A percentile compares a stretch with the other conserved stretches of the same genome.
Evolutionary conservation across 2,797 vertebrate genomes (phyloP).

Genomic region (Apogon hyalosoma): DNA sequence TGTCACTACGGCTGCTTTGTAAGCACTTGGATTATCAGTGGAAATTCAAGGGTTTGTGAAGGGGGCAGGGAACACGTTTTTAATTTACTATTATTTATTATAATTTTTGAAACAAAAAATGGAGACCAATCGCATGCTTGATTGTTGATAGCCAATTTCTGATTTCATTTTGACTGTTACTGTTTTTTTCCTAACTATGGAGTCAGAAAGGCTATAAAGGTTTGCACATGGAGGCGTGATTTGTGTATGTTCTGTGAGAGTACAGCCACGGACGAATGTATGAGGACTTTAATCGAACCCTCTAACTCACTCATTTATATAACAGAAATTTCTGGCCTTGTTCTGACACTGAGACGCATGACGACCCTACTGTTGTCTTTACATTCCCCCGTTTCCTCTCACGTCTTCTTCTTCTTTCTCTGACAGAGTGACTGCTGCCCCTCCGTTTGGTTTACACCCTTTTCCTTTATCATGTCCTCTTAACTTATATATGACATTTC

Average conservation of each 20-base stretch:
- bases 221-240: constrained; percentile 61
- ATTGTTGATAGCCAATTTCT: constrained; percentile 66
- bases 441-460: constrained; percentile 1
- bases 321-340: constrained; percentile 27
- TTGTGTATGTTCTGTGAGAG: constrained; percentile 51
- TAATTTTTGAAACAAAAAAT: constrained; percentile 49
- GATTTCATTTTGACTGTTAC: constrained; percentile 58
- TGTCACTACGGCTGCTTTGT: constrained; percentile 46
- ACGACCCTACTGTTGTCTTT: constrained; percentile 24
- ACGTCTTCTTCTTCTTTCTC: neutral
- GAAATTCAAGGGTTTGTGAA: constrained; percentile 56
- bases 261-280: constrained; percentile 32
- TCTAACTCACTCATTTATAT: neutral
- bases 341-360: constrained; percentile 63
- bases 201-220: constrained; percentile 32
- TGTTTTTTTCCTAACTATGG: constrained; percentile 27
- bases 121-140: constrained; percentile 79
- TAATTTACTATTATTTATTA: constrained; percentile 48
- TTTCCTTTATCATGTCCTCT: constrained; percentile 9
- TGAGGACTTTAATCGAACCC: constrained; percentile 18
- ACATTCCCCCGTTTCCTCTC: constrained; percentile 19
- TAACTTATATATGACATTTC: constrained; percentile 30
- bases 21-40: constrained; percentile 39
- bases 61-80: constrained; percentile 49
- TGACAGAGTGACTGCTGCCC: constrained; percentile 27